Percentiles rank a stretch among this genome's conserved stretches.
These are phyloP conservation scores for Mythimna pallens DNA, from an alignment of 2,888 invertebrate genomes.

Conservation along the genomic window DNA sequence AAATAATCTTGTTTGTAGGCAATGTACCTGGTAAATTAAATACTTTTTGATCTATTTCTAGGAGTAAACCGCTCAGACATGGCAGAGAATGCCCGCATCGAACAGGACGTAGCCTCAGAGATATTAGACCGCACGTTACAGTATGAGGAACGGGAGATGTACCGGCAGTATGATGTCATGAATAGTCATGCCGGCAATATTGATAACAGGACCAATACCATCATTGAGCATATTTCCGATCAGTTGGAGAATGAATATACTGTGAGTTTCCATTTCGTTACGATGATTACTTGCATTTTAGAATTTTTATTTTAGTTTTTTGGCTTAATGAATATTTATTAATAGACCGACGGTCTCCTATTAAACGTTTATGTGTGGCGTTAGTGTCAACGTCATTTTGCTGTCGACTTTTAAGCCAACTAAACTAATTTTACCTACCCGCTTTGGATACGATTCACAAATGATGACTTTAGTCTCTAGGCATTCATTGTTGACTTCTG, in stretches of 20 bases:
- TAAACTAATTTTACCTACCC: not conserved
- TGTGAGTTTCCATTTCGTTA: conserved; percentile 69
- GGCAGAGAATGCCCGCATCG: conserved; percentile 79
- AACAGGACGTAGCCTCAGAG: conserved; percentile 81
- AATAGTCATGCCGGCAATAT: conserved; percentile 81
- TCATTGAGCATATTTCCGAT: conserved; percentile 83
- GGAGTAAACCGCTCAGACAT: conserved; percentile 78
- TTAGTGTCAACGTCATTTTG: too few species aligned
- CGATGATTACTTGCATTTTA: too few species aligned
- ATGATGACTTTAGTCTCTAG: not conserved
- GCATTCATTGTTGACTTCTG: too few species aligned
- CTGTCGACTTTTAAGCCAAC: too few species aligned
- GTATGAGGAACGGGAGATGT: conserved; percentile 80
- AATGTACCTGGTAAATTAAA: not conserved
- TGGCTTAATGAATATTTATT: too few species aligned
- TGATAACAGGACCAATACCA: conserved; percentile 84
- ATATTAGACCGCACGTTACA: conserved; percentile 80
- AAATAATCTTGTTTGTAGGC: too few species aligned
- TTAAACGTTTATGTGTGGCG: too few species aligned
- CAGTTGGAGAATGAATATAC: conserved; percentile 78
- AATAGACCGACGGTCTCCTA: too few species aligned
- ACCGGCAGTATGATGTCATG: conserved; percentile 77
- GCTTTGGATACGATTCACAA: too few species aligned
- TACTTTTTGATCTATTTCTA: conserved; percentile 45
- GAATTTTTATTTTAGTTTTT: too few species aligned